A percentile compares a stretch with the other conserved stretches of the same genome.
These are phyloP conservation scores for Meghimatium bilineatum DNA, from an alignment of 2,888 invertebrate species.

Conservation along the genomic window DNA sequence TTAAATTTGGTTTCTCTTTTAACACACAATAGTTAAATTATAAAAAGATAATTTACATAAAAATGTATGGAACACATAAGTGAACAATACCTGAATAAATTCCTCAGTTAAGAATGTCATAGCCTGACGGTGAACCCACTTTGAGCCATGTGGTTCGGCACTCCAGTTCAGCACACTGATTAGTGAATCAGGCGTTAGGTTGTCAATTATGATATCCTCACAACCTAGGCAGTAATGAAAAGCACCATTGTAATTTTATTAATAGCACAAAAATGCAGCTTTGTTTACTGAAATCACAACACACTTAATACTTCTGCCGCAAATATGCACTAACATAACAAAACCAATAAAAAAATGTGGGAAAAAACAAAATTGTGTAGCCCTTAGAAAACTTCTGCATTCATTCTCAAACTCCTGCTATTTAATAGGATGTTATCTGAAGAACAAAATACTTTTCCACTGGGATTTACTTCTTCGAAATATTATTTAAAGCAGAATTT, in stretches of 20 bases:
- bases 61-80: not conserved
- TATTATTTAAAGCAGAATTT: too few relatives aligned
- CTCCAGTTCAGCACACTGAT: slow-evolving; percentile 91
- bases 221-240: slow-evolving; percentile 80
- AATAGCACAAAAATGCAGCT: not conserved
- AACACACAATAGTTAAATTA: not conserved
- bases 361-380: too few relatives aligned
- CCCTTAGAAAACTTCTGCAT: too few relatives aligned
- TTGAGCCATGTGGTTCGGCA: slow-evolving; percentile 91
- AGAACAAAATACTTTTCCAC: too few relatives aligned
- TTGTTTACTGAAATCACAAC: not conserved
- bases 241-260: not conserved
- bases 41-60: not conserved
- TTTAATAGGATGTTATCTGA: too few relatives aligned
- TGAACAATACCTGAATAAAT: slow-evolving; percentile 81
- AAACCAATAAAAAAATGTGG: too few relatives aligned
- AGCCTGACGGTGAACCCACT: slow-evolving; percentile 93
- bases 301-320: too few relatives aligned
- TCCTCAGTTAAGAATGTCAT: slow-evolving; percentile 94
- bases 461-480: too few relatives aligned
- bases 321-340: too few relatives aligned
- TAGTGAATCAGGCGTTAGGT: slow-evolving; percentile 89
- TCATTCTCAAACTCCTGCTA: too few relatives aligned
- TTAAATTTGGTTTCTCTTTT: not conserved
- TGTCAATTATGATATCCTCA: slow-evolving; percentile 94